phyloP scores from a whole-genome alignment of 2,888 invertebrate species.

The Lithosia quadra region DNA sequence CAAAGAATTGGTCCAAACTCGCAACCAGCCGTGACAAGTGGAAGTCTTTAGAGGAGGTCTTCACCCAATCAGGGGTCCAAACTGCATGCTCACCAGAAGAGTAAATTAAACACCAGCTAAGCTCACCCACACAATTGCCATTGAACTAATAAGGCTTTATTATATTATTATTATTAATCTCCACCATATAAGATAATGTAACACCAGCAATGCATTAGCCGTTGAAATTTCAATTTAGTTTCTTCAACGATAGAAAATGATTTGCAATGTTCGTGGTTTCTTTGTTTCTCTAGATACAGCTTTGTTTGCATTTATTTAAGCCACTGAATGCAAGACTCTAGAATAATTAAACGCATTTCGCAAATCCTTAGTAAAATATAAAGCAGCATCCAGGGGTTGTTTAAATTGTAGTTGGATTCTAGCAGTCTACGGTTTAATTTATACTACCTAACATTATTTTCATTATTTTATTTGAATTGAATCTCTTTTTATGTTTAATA shows the following conservation, averaged over 20 bases:
- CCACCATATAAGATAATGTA: not conserved
- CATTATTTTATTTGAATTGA: not conserved
- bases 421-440: not conserved
- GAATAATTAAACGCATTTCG: not conserved
- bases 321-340: not conserved
- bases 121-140: too few relatives aligned
- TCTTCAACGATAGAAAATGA: not conserved
- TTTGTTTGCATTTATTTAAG: not conserved
- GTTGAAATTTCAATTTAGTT: not conserved
- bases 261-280: not conserved
- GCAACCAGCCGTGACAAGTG: too few relatives aligned
- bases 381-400: not conserved
- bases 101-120: too few relatives aligned
- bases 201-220: not conserved
- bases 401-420: not conserved
- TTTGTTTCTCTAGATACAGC: constrained; percentile 1
- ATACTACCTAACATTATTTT: not conserved
- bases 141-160: too few relatives aligned
- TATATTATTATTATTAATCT: too few relatives aligned
- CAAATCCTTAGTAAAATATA: constrained; percentile 4
- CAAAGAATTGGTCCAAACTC: too few relatives aligned
- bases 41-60: too few relatives aligned
- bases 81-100: too few relatives aligned
- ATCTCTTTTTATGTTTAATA: not conserved
- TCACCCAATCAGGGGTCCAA: too few relatives aligned